A percentile compares a stretch with the other conserved stretches of the same genome.
Evolutionary conservation across 37 sponge, comb jelly and placozoan species (phyloP).

Genomic region (Amphimedon queenslandica): DNA sequence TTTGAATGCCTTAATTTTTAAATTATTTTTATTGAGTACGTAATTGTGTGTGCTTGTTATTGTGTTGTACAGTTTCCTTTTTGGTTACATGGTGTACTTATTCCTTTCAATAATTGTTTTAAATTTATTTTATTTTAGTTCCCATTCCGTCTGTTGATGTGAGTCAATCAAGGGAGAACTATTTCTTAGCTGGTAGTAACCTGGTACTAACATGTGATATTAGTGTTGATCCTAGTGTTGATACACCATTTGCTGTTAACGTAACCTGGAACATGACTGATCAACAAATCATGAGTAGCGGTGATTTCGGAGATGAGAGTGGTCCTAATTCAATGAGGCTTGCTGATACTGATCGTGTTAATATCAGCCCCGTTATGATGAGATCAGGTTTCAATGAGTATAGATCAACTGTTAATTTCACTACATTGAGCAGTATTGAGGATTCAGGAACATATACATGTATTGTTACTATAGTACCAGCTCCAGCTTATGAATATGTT

Average conservation of each 20-base stretch:
- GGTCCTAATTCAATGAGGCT: too few species aligned
- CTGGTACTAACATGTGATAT: not conserved
- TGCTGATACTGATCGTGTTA: too few species aligned
- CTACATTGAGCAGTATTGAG: constrained; percentile 1
- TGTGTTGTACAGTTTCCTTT: too few species aligned
- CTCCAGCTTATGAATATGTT: not conserved
- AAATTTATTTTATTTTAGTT: too few species aligned
- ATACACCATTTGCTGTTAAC: constrained; percentile 2
- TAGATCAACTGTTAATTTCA: not conserved
- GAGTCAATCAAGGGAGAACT: too few species aligned
- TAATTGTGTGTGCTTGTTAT: too few species aligned
- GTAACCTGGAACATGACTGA: not conserved
- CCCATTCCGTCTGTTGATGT: too few species aligned
- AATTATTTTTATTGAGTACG: too few species aligned
- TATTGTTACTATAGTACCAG: not conserved
- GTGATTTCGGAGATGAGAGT: too few species aligned
- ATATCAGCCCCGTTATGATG: not conserved
- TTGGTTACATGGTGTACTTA: too few species aligned
- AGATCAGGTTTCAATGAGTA: not conserved
- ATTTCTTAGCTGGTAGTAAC: not conserved
- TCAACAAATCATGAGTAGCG: not conserved
- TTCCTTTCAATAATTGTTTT: too few species aligned
- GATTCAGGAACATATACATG: constrained; percentile 3
- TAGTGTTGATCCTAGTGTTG: not conserved
- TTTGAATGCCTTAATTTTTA: too few species aligned